These are phyloP conservation scores for Noturus placidus DNA, from an alignment of 2,113 vertebrate genomes.

Conservation along the genomic window DNA sequence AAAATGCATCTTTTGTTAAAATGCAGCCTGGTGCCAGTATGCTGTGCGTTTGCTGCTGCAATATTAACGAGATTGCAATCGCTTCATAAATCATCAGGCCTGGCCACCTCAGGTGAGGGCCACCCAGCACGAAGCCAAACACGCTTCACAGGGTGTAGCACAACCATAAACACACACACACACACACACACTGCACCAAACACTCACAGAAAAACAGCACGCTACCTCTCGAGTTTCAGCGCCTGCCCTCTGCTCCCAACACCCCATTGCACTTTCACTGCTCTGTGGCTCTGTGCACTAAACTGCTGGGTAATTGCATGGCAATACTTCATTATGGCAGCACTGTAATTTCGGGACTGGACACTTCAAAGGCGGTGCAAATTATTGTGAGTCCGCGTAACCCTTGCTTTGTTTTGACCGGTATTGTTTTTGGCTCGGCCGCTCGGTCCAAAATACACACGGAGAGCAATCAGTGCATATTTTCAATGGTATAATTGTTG, in stretches of 20 bases:
- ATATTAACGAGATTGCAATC: constrained; percentile 73
- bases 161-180: constrained; percentile 34
- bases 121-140: constrained; percentile 64
- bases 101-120: constrained; percentile 73
- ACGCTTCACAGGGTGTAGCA: constrained; percentile 49
- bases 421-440: constrained; percentile 62
- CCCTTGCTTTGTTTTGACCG: constrained; percentile 66
- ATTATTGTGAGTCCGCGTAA: constrained; percentile 66
- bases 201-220: not conserved
- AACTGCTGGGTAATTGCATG: constrained; percentile 62
- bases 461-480: constrained; percentile 67
- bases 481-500: constrained; percentile 70
- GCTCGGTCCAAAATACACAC: constrained; percentile 70
- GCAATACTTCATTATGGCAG: constrained; percentile 76
- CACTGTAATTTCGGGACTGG: constrained; percentile 73
- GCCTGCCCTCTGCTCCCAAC: constrained; percentile 49
- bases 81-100: constrained; percentile 77
- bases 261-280: constrained; percentile 59
- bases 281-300: constrained; percentile 50
- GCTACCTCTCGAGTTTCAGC: constrained; percentile 47
- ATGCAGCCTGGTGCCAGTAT: constrained; percentile 75
- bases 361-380: constrained; percentile 71
- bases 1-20: constrained; percentile 80
- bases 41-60: constrained; percentile 78
- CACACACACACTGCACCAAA: constrained; percentile 32